These are phyloP conservation scores for Hartigia nigra DNA, from an alignment of 2,888 invertebrate genomes.

Conservation along the genomic window DNA sequence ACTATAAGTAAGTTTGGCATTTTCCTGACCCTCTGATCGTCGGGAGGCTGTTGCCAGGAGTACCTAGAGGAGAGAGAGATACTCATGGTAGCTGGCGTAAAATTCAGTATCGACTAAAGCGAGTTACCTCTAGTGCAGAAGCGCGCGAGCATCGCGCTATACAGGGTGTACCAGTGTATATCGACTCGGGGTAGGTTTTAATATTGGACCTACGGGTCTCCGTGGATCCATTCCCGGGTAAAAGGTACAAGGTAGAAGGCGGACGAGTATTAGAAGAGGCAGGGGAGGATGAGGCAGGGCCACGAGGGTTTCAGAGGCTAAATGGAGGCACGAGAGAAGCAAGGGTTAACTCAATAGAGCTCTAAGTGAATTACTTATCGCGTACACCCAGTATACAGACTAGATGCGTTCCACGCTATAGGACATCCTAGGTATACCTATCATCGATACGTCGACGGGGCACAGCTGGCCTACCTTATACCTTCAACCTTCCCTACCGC, in stretches of 20 bases:
- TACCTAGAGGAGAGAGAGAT: background rate
- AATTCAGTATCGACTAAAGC: background rate
- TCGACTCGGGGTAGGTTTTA: constrained; percentile 32
- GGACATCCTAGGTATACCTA: constrained; percentile 23
- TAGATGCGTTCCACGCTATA: constrained; percentile 60
- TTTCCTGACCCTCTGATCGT: background rate
- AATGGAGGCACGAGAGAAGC: constrained; percentile 61
- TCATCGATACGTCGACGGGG: background rate
- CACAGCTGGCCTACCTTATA: background rate
- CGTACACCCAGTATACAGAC: constrained; percentile 62
- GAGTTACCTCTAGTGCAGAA: background rate
- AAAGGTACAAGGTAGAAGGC: background rate
- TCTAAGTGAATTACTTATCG: constrained; percentile 66
- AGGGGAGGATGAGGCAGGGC: constrained; percentile 17
- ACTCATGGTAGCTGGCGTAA: background rate
- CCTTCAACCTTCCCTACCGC: background rate
- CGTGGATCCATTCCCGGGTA: background rate
- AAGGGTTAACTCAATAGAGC: constrained; percentile 65
- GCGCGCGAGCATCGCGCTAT: background rate
- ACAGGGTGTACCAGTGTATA: background rate
- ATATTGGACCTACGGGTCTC: constrained; percentile 15
- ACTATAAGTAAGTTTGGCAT: background rate
- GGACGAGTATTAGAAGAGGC: constrained; percentile 7
- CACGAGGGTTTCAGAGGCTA: constrained; percentile 55
- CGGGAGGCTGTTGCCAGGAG: no score